A percentile compares a stretch with the other conserved stretches of the same genome.
Conservation (phyloP, 30 jellyfish, hydroid and myxozoan species). For the Mastigias papua region DNA sequence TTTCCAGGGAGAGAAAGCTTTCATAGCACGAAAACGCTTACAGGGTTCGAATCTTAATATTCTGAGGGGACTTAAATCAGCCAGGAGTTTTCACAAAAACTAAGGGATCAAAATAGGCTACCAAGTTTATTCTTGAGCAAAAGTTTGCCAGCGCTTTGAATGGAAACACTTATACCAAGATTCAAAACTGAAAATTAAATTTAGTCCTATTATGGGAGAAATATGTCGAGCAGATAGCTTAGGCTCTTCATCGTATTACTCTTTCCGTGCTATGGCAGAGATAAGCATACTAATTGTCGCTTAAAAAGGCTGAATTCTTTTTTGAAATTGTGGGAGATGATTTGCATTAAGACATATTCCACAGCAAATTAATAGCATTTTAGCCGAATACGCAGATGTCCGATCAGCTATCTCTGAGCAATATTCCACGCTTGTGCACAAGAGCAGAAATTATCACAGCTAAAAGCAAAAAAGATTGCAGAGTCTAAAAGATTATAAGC, state of each 20-base stretch:
- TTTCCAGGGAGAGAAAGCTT: too few species aligned
- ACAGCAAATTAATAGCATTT: not conserved
- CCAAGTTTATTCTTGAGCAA: too few species aligned
- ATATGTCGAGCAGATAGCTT: not conserved
- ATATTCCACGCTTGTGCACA: not conserved
- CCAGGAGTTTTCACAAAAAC: too few species aligned
- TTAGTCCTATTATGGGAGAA: not conserved
- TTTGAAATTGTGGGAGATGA: not conserved
- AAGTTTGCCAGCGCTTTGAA: too few species aligned
- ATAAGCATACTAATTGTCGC: not conserved
- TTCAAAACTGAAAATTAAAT: not conserved
- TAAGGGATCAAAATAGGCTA: too few species aligned
- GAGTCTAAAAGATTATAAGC: too few species aligned
- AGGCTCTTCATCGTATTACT: not conserved
- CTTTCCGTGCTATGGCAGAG: not conserved
- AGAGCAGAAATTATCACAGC: not conserved
- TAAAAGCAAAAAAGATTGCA: not conserved
- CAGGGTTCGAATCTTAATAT: too few species aligned
- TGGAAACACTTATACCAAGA: not conserved
- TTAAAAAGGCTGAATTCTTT: not conserved
- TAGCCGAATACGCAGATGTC: not conserved
- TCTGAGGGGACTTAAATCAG: too few species aligned
- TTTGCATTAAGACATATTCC: not conserved
- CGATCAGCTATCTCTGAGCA: not conserved
- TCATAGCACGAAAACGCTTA: too few species aligned